phyloP scores from a whole-genome alignment of 2,797 vertebrate genomes.

The Chromis chromis region DNA sequence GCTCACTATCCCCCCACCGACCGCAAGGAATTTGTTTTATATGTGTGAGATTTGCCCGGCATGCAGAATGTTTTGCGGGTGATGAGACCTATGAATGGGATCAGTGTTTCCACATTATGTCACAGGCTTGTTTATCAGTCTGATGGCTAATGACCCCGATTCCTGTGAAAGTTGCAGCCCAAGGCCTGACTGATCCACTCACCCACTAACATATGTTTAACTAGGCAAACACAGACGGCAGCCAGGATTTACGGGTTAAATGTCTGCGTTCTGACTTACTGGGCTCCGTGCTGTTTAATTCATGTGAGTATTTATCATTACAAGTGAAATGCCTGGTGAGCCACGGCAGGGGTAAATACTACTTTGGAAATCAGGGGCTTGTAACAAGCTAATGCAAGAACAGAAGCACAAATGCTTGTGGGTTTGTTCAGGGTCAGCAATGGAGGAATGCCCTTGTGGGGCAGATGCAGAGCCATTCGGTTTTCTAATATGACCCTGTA shows the following conservation, averaged over 20 bases:
- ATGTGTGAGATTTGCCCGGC: constrained; percentile 80
- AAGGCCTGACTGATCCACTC: constrained; percentile 54
- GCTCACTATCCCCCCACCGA: constrained; percentile 63
- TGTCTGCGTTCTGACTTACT: constrained; percentile 62
- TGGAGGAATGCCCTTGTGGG: constrained; percentile 77
- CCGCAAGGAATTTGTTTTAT: constrained; percentile 83
- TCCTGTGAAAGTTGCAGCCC: constrained; percentile 64
- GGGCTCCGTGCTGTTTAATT: constrained; percentile 72
- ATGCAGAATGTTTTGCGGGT: constrained; percentile 78
- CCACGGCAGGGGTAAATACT: constrained; percentile 66
- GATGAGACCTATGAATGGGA: constrained; percentile 78
- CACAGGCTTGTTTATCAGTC: constrained; percentile 79
- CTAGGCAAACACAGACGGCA: constrained; percentile 58
- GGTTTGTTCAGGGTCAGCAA: constrained; percentile 74
- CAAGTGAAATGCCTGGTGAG: constrained; percentile 66
- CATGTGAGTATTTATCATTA: constrained; percentile 73
- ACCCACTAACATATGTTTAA: constrained; percentile 63
- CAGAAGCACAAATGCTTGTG: constrained; percentile 61
- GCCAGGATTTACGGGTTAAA: constrained; percentile 66
- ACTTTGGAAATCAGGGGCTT: constrained; percentile 66
- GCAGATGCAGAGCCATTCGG: constrained; percentile 78
- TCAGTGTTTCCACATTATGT: constrained; percentile 87
- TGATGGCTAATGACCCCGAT: constrained; percentile 69
- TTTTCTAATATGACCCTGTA: constrained; percentile 80
- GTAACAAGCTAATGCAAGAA: constrained; percentile 71